Percentiles rank a stretch among this genome's conserved stretches.
phyloP scores from a whole-genome alignment of 1,140 invertebrate genomes.

The Trichomalopsis sarcophagae region DNA sequence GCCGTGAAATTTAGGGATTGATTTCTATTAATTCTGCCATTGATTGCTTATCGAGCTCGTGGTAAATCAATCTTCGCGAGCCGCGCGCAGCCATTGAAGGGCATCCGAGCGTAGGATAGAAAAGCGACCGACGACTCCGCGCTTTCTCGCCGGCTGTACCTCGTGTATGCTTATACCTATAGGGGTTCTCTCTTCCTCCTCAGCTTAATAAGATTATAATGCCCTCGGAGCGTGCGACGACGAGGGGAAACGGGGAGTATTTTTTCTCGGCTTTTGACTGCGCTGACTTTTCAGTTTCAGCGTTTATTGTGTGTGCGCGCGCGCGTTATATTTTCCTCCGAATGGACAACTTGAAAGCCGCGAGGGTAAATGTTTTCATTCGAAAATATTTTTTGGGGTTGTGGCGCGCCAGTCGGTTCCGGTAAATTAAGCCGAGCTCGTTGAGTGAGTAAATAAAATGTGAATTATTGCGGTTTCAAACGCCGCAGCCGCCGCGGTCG shows the following conservation, averaged over 20 bases:
- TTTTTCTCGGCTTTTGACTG: background rate
- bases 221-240: background rate
- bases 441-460: background rate
- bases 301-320: background rate
- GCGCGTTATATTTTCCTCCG: background rate
- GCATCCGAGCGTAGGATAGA: constrained; percentile 23
- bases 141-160: background rate
- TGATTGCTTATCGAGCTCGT: constrained; percentile 47
- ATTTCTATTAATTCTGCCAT: constrained; percentile 49
- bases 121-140: background rate
- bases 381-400: background rate
- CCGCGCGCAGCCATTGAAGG: constrained; percentile 21
- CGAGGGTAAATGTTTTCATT: constrained; percentile 39
- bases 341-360: background rate
- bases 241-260: background rate
- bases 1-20: constrained; percentile 47
- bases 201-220: constrained; percentile 48
- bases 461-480: background rate
- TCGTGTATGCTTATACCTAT: background rate
- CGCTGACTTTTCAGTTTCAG: constrained; percentile 21
- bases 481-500: no score
- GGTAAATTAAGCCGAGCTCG: constrained; percentile 23
- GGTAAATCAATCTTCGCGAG: constrained; percentile 42
- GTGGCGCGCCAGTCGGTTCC: background rate
- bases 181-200: background rate